Conservation (phyloP, 1,140 invertebrate species). For the Wiebesia pumilae region DNA sequence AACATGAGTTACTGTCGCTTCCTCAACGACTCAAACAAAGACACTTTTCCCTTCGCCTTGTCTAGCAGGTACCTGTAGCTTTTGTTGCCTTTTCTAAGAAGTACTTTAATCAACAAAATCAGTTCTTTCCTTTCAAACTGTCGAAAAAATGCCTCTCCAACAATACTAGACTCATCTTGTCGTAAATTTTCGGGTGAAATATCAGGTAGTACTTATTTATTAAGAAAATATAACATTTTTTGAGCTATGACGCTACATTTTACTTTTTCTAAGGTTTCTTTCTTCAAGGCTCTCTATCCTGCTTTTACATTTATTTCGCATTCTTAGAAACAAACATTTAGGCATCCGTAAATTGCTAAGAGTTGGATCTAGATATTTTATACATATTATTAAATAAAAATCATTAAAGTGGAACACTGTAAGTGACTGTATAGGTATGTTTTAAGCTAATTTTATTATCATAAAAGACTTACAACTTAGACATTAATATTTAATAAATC, state of each 20-base stretch:
- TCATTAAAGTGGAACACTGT: no score
- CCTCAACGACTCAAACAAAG: not conserved
- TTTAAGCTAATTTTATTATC: no score
- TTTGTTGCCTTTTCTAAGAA: slow-evolving; percentile 11
- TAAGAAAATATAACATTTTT: not conserved
- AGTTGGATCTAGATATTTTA: not conserved
- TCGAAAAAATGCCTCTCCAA: not conserved
- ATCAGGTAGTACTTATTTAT: slow-evolving; percentile 24
- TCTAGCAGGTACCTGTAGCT: slow-evolving; percentile 4
- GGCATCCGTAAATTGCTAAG: not conserved
- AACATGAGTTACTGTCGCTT: not conserved
- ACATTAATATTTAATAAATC: not conserved
- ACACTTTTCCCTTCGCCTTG: not conserved
- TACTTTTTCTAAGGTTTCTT: not conserved
- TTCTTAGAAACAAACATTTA: not conserved
- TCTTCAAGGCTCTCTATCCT: not conserved
- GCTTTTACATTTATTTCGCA: not conserved
- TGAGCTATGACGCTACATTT: not conserved
- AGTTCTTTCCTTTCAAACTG: not conserved
- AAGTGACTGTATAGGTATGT: no score
- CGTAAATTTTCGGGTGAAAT: slow-evolving; percentile 10
- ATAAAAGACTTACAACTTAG: not conserved
- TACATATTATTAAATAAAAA: no score
- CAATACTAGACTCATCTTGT: not conserved
- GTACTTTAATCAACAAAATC: slow-evolving; percentile 22